Evolutionary conservation across 2,888 invertebrate species (phyloP).

Genomic region (Parnassius apollo): DNA sequence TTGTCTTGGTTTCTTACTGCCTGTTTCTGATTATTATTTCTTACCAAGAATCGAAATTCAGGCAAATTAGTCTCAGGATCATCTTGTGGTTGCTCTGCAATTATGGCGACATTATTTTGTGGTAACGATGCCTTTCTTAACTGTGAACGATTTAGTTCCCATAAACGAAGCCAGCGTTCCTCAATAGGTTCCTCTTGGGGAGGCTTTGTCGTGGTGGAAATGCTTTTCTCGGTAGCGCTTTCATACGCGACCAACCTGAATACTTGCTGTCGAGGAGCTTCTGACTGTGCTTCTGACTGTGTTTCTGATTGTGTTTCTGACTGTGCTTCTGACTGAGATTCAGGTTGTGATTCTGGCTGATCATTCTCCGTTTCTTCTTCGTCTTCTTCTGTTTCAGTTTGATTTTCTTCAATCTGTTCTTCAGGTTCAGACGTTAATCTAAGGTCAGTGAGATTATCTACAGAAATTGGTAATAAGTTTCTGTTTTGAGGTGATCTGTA

Average conservation of each 20-base stretch:
- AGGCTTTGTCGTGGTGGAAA: slow-evolving; percentile 25
- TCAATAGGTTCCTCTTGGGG: slow-evolving; percentile 28
- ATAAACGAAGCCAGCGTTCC: slow-evolving; percentile 32
- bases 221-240: slow-evolving; percentile 28
- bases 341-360: no score
- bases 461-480: slow-evolving; percentile 18
- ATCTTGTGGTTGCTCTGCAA: slow-evolving; percentile 16
- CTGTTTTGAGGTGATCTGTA: slow-evolving; percentile 11
- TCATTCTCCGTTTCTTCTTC: neutral
- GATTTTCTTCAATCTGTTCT: slow-evolving; percentile 21
- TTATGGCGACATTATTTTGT: slow-evolving; percentile 6
- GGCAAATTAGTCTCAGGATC: slow-evolving; percentile 29
- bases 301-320: neutral
- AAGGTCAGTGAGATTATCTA: slow-evolving; percentile 17
- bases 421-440: slow-evolving; percentile 21
- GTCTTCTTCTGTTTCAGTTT: neutral
- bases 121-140: slow-evolving; percentile 28
- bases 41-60: slow-evolving; percentile 47
- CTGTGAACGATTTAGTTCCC: slow-evolving; percentile 33
- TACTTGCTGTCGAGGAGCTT: slow-evolving; percentile 29
- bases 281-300: slow-evolving; percentile 25
- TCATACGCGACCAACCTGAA: slow-evolving; percentile 36
- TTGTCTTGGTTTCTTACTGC: slow-evolving; percentile 48
- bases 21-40: slow-evolving; percentile 50
- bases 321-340: slow-evolving; percentile 21